phyloP scores from a whole-genome alignment of 2,797 vertebrate species.

The Gobio occitaniae region DNA sequence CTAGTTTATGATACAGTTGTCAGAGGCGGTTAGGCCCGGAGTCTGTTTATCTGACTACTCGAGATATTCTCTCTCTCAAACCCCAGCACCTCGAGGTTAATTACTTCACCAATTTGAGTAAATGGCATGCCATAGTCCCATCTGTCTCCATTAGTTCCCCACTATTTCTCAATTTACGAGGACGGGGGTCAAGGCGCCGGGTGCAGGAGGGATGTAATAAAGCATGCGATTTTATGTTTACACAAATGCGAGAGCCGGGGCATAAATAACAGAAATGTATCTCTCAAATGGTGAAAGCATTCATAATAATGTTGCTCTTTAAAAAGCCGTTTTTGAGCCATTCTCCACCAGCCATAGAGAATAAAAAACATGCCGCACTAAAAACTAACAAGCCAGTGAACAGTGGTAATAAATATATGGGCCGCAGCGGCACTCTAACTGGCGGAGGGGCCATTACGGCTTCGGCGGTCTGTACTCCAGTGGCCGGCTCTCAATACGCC shows the following conservation, averaged over 20 bases:
- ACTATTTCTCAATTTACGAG: conserved; percentile 93
- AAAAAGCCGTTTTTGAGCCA: conserved; percentile 66
- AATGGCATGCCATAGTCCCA: conserved; percentile 93
- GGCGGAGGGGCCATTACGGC: conserved; percentile 19
- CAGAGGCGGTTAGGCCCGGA: conserved; percentile 88
- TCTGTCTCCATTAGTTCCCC: conserved; percentile 92
- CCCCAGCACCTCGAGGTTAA: conserved; percentile 91
- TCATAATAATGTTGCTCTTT: conserved; percentile 67
- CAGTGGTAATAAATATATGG: conserved; percentile 63
- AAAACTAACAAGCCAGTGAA: conserved; percentile 68
- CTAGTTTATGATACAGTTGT: conserved; percentile 93
- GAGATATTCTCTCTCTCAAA: conserved; percentile 89
- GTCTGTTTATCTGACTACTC: conserved; percentile 87
- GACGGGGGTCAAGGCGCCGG: conserved; percentile 88
- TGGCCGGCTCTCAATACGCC: background rate
- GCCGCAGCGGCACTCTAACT: conserved; percentile 6
- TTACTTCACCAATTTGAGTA: conserved; percentile 94
- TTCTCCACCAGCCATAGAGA: conserved; percentile 61
- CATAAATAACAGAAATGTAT: conserved; percentile 82
- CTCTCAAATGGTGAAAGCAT: conserved; percentile 70
- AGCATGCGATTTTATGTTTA: conserved; percentile 92
- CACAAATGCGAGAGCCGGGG: conserved; percentile 83
- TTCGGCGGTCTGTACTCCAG: background rate
- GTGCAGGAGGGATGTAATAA: conserved; percentile 91
- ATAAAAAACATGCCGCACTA: conserved; percentile 64